Conservation (phyloP, 2,113 vertebrate species). For the Cromileptes altivelis region DNA sequence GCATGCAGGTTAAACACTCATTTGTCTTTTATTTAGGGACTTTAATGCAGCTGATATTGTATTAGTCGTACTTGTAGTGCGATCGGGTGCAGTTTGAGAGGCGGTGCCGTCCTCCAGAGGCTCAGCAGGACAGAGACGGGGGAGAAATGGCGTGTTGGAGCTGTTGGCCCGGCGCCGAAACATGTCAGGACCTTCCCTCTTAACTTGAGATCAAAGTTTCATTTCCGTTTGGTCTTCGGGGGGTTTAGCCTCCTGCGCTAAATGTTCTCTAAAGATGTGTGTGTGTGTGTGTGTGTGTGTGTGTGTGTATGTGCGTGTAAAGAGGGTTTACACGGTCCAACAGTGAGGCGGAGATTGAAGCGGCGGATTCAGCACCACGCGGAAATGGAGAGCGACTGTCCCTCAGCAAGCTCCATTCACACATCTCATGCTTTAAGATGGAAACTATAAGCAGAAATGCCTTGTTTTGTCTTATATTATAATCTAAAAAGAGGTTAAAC, state of each 20-base stretch:
- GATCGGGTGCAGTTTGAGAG: not conserved
- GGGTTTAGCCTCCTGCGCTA: conserved; percentile 6
- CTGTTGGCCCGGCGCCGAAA: conserved; percentile 9
- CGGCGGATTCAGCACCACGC: conserved; percentile 75
- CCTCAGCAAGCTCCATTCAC: not conserved
- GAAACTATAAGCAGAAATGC: not conserved
- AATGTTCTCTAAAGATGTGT: not conserved
- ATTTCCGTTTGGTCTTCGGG: conserved; percentile 48
- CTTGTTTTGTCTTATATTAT: not conserved
- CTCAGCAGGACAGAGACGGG: not conserved
- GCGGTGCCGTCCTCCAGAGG: not conserved
- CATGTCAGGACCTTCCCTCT: conserved; percentile 30
- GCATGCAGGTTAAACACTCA: conserved; percentile 61
- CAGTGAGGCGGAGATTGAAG: not conserved
- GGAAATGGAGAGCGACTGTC: conserved; percentile 75
- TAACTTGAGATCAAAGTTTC: conserved; percentile 52
- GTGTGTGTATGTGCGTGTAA: not conserved
- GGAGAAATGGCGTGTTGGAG: conserved; percentile 29
- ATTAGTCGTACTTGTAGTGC: fast-evolving
- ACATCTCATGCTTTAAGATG: not conserved
- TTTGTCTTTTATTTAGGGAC: too few species aligned
- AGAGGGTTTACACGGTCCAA: not conserved
- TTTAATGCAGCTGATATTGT: not conserved
- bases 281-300: not conserved
- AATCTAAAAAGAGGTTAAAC: not conserved